Percentiles rank a stretch among this genome's conserved stretches.
phyloP scores from a whole-genome alignment of 35 echinoderm and acorn worm genomes.

The Anneissia japonica region DNA sequence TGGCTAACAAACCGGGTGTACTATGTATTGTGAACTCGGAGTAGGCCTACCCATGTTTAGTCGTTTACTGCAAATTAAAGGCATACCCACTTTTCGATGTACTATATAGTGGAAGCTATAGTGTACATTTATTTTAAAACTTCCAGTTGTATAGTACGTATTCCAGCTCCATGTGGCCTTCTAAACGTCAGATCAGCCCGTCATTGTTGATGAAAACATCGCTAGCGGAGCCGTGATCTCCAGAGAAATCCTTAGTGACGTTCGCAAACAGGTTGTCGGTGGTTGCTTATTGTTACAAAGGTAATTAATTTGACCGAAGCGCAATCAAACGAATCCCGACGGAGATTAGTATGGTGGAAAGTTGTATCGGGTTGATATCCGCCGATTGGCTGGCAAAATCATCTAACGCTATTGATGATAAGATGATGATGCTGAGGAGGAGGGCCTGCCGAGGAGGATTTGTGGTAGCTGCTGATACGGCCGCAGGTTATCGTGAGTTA shows the following conservation, averaged over 20 bases:
- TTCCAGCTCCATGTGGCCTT: background rate
- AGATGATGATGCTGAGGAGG: background rate
- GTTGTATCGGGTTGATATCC: background rate
- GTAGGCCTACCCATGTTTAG: no score
- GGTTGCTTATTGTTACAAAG: background rate
- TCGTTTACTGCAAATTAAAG: no score
- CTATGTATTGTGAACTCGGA: no score
- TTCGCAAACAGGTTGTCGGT: background rate
- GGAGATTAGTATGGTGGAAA: background rate
- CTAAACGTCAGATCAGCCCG: background rate
- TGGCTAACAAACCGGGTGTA: no score
- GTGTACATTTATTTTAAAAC: no score
- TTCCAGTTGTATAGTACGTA: background rate
- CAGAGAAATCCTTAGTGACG: background rate
- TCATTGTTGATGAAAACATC: background rate
- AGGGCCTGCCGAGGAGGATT: background rate
- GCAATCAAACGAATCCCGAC: background rate
- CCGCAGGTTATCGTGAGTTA: no score
- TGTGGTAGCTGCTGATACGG: background rate
- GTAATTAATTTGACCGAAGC: background rate
- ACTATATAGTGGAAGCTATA: no score
- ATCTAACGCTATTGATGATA: background rate
- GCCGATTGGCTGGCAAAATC: background rate
- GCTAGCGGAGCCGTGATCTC: background rate
- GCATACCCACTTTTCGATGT: no score